Base-by-base conservation (phyloP, 2,888 invertebrate genomes). In the Platycnemis pennipes region DNA sequence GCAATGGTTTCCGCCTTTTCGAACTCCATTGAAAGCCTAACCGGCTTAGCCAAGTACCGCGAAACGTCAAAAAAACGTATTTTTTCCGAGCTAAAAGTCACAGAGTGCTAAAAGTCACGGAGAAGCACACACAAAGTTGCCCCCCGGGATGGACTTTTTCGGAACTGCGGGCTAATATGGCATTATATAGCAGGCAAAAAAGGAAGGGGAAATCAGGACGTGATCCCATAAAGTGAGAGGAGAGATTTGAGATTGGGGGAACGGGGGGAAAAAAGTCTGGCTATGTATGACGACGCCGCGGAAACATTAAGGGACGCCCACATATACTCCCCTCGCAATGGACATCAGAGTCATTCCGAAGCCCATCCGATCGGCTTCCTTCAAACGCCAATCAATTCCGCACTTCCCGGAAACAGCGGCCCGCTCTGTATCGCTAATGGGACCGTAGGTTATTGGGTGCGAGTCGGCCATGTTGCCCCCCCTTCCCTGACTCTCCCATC, bases 341-440 rank as follows among this genome's bases (percentile, higher is more conserved):
- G 77, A 77, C 77, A 77, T 77, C 77, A n/a, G 77, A 77, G 77
- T 77, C 77, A 77, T 77, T 77, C 77, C 77, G 77, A 77, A 77
- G 46, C 89, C 53, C 89, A 16, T 49, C 53, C 89, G 89, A 53
- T 53, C 53, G 89, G 53, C n/a, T 53, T 56, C 63, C 91, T 91
- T 91, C 91, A 91, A 91, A 91, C 69, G 91, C 56, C 91, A 63
- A 91, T 91, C 91, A 91, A 91, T 91, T 53, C 91, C 53, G 53
- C 46, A 42, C 56, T 63, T 91, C 63, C 91, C 56, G 63, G 63
- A 63, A 91, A 91, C 91, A 63, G 63, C 63, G 63, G 69, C n/a
- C 63, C 91, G 91, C 56, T 63, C 37, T 49, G 53, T 89, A 63
- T 63, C 63, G 63, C 63, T 91, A 91, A 91, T 91, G 91, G 91